Evolutionary conservation across 2,888 invertebrate species (phyloP).

Genomic region (Acanthosepion esculentum): DNA sequence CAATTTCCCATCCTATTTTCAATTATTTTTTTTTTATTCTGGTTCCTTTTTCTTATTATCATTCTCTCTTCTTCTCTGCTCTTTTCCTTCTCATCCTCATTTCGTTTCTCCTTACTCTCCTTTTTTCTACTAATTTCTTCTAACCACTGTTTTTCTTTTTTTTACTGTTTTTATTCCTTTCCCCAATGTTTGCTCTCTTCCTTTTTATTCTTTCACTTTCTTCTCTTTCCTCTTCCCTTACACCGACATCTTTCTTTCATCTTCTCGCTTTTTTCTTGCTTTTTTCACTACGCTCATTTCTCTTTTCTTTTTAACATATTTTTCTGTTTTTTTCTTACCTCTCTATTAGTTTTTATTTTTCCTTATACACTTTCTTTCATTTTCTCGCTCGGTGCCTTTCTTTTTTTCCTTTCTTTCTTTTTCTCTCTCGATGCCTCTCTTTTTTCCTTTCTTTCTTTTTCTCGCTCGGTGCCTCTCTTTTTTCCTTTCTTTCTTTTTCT

Average conservation of each 20-base stretch:
- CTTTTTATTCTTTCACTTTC: neutral
- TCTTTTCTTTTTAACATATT: neutral
- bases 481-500: no score
- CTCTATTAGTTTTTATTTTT: neutral
- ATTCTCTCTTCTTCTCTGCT: neutral
- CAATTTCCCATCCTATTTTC: no score
- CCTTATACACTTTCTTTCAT: neutral
- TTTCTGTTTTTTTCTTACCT: neutral
- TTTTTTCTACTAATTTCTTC: no score
- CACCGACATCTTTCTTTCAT: neutral
- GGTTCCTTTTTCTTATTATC: no score
- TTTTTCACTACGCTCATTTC: neutral
- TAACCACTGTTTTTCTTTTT: no score
- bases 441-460: no score
- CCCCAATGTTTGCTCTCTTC: no score
- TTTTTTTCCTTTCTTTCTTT: neutral
- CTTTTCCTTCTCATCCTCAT: neutral
- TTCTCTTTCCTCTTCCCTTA: neutral
- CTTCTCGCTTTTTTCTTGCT: neutral
- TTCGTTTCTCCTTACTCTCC: neutral
- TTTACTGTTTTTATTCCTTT: no score
- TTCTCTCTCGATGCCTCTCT: no score
- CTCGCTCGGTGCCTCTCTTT: no score
- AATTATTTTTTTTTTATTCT: no score
- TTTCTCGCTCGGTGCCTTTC: neutral